phyloP scores from a whole-genome alignment of 2,888 invertebrate species.

The Thalpophila matura region DNA sequence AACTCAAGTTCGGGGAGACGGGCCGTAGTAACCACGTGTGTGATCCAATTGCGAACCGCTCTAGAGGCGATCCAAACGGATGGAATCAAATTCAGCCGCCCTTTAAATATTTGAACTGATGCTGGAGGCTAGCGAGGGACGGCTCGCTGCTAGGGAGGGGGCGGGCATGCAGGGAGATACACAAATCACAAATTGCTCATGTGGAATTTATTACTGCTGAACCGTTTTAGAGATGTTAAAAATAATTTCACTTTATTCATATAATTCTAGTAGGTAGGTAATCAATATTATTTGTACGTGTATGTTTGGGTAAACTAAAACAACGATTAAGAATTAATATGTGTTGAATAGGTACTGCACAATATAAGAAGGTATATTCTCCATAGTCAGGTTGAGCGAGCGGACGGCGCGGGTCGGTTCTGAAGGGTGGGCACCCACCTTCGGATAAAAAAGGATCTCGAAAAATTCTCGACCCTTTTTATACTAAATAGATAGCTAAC shows the following conservation, averaged over 20 bases:
- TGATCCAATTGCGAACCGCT: constrained; percentile 86
- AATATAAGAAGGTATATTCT: constrained; percentile 33
- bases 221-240: constrained; percentile 15
- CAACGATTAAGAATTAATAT: not conserved
- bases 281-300: not conserved
- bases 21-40: constrained; percentile 80
- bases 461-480: constrained; percentile 90
- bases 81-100: constrained; percentile 84
- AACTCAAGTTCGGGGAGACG: constrained; percentile 72
- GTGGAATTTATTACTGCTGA: constrained; percentile 42
- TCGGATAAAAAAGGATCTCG: constrained; percentile 88
- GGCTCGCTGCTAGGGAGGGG: constrained; percentile 32
- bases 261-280: not conserved
- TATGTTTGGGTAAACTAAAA: not conserved
- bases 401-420: constrained; percentile 53
- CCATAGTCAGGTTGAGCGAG: constrained; percentile 55
- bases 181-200: constrained; percentile 60
- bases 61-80: constrained; percentile 72
- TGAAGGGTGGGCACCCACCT: constrained; percentile 76
- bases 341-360: constrained; percentile 7
- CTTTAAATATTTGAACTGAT: constrained; percentile 89
- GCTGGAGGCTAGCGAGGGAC: constrained; percentile 69
- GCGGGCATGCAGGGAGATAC: constrained; percentile 31
- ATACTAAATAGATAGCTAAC: constrained; percentile 91
- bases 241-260: not conserved